A percentile compares a stretch with the other conserved stretches of the same genome.
These are phyloP conservation scores for Leptopterna dolabrata DNA, from an alignment of 2,888 invertebrate genomes.

Conservation along the genomic window DNA sequence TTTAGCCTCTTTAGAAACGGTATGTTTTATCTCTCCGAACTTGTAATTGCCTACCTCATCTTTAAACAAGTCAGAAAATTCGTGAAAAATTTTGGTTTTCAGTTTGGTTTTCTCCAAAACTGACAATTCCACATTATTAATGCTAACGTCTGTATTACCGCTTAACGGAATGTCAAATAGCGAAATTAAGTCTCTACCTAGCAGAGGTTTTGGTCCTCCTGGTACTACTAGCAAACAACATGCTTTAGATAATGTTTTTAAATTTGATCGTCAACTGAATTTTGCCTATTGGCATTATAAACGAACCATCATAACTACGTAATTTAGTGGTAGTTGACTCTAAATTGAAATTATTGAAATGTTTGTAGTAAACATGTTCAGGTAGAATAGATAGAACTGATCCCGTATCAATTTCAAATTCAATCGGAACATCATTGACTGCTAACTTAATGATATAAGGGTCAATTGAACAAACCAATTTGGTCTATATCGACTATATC, in stretches of 20 bases:
- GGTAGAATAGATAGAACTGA: constrained; percentile 16
- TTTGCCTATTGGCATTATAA: constrained; percentile 14
- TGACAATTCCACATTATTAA: background rate
- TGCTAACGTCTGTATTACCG: background rate
- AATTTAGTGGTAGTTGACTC: background rate
- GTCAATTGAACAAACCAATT: constrained; percentile 20
- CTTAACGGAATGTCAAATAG: background rate
- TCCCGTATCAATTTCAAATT: constrained; percentile 12
- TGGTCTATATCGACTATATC: background rate
- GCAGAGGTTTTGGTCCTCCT: background rate
- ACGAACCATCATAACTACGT: constrained; percentile 26
- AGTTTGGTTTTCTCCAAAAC: background rate
- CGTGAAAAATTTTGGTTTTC: constrained; percentile 5
- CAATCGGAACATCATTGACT: background rate
- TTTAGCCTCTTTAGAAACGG: background rate
- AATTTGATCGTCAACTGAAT: background rate
- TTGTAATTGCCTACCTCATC: background rate
- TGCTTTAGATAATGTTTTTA: background rate
- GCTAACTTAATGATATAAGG: background rate
- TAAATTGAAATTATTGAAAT: background rate
- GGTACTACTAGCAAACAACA: constrained; percentile 18
- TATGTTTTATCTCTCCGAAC: background rate
- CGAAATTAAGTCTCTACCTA: constrained; percentile 16
- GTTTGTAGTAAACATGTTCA: background rate
- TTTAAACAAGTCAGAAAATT: background rate